These are phyloP conservation scores for Lomographa bimaculata DNA, from an alignment of 2,888 invertebrate species.

Conservation along the genomic window DNA sequence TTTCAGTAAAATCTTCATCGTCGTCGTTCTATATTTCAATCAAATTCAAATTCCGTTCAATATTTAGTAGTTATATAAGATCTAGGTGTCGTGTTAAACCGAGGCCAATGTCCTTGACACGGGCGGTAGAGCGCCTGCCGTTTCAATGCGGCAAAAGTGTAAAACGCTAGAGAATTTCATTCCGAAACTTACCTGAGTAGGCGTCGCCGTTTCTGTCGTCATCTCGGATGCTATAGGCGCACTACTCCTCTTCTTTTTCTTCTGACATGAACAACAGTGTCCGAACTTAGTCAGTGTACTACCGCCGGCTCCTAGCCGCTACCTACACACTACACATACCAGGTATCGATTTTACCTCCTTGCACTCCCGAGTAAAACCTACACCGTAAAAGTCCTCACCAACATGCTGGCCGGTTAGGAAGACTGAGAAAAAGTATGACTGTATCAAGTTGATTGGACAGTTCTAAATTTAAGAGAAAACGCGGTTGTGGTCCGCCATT, in stretches of 20 bases:
- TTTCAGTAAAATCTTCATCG: too few species aligned
- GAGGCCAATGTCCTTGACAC: constrained; percentile 59
- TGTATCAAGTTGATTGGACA: constrained; percentile 15
- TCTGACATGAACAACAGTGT: constrained; percentile 76
- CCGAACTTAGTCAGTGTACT: constrained; percentile 59
- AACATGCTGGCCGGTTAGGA: constrained; percentile 46
- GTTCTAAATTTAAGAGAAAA: constrained; percentile 49
- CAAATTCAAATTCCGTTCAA: not conserved
- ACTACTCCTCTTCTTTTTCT: constrained; percentile 67
- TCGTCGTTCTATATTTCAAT: not conserved
- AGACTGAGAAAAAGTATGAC: constrained; percentile 26
- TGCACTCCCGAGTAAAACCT: constrained; percentile 42
- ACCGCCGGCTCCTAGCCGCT: constrained; percentile 43
- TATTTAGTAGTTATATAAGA: constrained; percentile 45
- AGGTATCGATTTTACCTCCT: constrained; percentile 62
- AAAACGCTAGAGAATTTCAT: constrained; percentile 7
- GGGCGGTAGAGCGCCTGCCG: constrained; percentile 41
- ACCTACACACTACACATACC: constrained; percentile 22
- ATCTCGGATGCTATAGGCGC: constrained; percentile 65
- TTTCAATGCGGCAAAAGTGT: constrained; percentile 51
- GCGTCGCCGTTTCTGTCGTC: constrained; percentile 81
- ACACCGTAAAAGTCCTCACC: constrained; percentile 50
- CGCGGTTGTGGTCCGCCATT: constrained; percentile 64
- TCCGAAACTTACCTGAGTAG: constrained; percentile 66
- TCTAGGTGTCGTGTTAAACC: constrained; percentile 43